Evolutionary conservation across 2,888 invertebrate species (phyloP), one percentile per base, ranked within the genome.

Genomic region (Sepioteuthis lessoniana): DNA sequence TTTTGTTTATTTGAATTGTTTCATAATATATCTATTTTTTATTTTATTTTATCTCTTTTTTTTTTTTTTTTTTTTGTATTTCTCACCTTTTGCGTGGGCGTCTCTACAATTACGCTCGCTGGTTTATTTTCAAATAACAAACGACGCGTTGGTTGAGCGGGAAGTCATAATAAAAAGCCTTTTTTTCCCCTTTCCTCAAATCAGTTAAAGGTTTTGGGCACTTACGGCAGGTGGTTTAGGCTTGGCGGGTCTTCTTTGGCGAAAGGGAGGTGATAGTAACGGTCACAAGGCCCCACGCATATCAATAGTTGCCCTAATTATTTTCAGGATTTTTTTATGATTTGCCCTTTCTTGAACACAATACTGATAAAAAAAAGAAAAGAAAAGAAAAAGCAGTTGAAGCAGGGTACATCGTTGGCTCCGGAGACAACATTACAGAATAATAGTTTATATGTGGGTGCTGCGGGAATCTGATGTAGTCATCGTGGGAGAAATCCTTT

Each of bases 111-210:
- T 76, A n/a, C 7, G 25, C 25, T 25, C 21, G 21, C 21, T 21
- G 25, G 21, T 55, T 55, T 55, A 25, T 55, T 55, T 55, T 55
- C 55, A 55, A 55, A 25, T 55, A 55, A 55, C n/a, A n/a, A 76
- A 21, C 76, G n/a, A 76, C 76, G 76, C 76, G n/a, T 76, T 76
- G n/a, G 76, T 76, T n/a, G 76, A 76, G 76, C 76, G 76, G 76
- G 76, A 76, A 55, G 55, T 55, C 55, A 55, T 21, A 4, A 25
- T 55, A 55, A 55, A 55, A 7, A 2, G 25, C 25, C 25, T 55
- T 55, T 55, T 55, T 28, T 21, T 25, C 25, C 55, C 55, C 7
- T 25, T 7, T 21, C 55, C 21, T 55, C 25, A 55, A 55, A 50
- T 50, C 16, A 19, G 50, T 50, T 55, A 25, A 21, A 25, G 55